Evolutionary conservation across 1,140 invertebrate species (phyloP).

Genomic region (Bathynomus jamesi): DNA sequence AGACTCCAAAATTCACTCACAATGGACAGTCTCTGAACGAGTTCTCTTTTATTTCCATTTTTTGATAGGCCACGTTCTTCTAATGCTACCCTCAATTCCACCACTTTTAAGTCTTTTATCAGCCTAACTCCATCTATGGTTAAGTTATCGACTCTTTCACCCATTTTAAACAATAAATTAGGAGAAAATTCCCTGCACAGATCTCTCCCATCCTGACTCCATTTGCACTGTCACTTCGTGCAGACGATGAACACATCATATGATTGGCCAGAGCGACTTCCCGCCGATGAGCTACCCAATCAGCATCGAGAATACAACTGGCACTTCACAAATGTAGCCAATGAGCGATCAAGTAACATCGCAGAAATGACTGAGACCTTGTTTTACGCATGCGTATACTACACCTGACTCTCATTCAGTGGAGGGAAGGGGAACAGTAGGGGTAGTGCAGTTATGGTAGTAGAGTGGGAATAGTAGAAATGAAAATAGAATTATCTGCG

Average conservation of each 20-base stretch:
- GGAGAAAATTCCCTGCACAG: neutral
- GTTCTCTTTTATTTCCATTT: neutral
- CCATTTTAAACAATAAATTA: neutral
- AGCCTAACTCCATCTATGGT: neutral
- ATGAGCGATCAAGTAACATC: neutral
- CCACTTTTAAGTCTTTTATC: neutral
- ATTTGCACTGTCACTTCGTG: neutral
- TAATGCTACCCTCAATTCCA: neutral
- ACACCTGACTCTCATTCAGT: neutral
- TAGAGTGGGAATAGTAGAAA: too few relatives aligned
- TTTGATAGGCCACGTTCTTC: neutral
- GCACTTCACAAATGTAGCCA: neutral
- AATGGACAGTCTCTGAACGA: neutral
- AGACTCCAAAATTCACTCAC: neutral
- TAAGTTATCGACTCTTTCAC: neutral
- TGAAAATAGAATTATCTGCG: too few relatives aligned
- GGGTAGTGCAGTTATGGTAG: too few relatives aligned
- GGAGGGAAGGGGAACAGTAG: neutral
- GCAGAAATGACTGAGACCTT: neutral
- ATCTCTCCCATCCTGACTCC: neutral
- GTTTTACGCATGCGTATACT: neutral
- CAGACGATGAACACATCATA: neutral
- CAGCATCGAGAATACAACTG: neutral
- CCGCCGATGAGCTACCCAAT: neutral
- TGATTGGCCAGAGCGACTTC: neutral